Evolutionary conservation across 2,113 vertebrate genomes (phyloP).

Genomic region (Paramisgurnus dabryanus): DNA sequence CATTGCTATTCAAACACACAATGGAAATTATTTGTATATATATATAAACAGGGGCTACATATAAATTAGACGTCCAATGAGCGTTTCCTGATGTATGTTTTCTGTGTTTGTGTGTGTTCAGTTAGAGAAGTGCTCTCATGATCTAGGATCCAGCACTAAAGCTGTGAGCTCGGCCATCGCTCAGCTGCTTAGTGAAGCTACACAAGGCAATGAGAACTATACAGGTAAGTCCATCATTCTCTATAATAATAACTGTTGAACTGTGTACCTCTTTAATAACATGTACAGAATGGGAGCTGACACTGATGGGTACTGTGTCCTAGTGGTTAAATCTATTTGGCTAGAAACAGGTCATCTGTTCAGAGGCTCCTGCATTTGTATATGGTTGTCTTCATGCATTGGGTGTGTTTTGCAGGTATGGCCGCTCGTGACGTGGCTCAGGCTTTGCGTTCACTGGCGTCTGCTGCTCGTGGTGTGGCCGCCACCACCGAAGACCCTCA

Average conservation of each 20-base stretch:
- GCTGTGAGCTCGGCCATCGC: slow-evolving; percentile 92
- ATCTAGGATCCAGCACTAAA: slow-evolving; percentile 92
- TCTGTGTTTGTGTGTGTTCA: slow-evolving; percentile 56
- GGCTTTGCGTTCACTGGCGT: slow-evolving; percentile 86
- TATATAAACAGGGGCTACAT: no score
- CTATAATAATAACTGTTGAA: no score
- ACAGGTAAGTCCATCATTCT: slow-evolving; percentile 76
- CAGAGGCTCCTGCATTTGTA: no score
- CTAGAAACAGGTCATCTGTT: no score
- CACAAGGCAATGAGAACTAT: slow-evolving; percentile 98
- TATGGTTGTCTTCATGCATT: neutral
- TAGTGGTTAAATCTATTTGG: neutral
- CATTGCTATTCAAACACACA: no score
- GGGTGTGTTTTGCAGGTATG: slow-evolving; percentile 75
- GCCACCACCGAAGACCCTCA: slow-evolving; percentile 80
- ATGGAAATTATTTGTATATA: neutral
- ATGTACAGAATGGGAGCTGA: no score
- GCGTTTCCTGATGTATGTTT: neutral
- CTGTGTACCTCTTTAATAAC: no score
- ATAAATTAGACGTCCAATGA: no score
- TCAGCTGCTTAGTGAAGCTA: slow-evolving; percentile 90
- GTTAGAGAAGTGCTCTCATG: slow-evolving; percentile 95
- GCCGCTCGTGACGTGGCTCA: slow-evolving; percentile 94
- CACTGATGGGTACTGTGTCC: no score
- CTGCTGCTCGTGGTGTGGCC: slow-evolving; percentile 87